Evolutionary conservation across 2,888 invertebrate genomes (phyloP), one percentile per base, ranked within the genome.

Genomic region (Coecobrya sp.): DNA sequence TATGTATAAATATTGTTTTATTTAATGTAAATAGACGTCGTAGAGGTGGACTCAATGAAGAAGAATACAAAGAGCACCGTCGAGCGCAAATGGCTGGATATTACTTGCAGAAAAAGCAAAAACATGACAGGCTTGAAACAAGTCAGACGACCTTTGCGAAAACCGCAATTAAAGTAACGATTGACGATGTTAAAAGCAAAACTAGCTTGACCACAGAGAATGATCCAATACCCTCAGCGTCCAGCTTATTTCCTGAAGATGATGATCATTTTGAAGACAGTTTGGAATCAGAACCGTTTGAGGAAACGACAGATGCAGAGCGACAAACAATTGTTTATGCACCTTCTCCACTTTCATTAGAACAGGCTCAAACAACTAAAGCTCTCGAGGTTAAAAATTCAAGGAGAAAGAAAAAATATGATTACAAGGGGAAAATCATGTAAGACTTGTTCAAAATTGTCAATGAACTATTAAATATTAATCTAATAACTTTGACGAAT

Each of bases 401-500:
- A 49, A 49, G 0, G 49, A n/a, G 36, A 70, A 36, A 36, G n/a
- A 49, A 25, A 25, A 45, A 79, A 49, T 49, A 79, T 11, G 49
- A 79, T 25, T 79, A 49, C 11, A 49, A 79, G 16, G 45, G 49
- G 7, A 49, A 49, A 22, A 22, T n/a, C n/a, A 79, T 79, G 76
- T 79, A 79, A 3, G 45, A 11, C 36, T 10, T 73, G 1, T 27
- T 10, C 2, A 27, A n/a, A 1, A 70, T n/a, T 70, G 30, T 16
- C 1, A 36, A 36, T 36, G 13, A 11, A 70, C 0, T 70, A 7
- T 70, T 16, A 70, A 30, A 30, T 16, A 36, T 30, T 36, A 30
- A n/a, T 8, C 11, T 1, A 11, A 65, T 11, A 65, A 11, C 7
- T 1, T 0, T 25, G 1, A 25, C 19, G 65, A 19, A 5, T n/a